Base-by-base conservation (phyloP, 1,140 invertebrate species). In the Drosophila malerkotliana region DNA sequence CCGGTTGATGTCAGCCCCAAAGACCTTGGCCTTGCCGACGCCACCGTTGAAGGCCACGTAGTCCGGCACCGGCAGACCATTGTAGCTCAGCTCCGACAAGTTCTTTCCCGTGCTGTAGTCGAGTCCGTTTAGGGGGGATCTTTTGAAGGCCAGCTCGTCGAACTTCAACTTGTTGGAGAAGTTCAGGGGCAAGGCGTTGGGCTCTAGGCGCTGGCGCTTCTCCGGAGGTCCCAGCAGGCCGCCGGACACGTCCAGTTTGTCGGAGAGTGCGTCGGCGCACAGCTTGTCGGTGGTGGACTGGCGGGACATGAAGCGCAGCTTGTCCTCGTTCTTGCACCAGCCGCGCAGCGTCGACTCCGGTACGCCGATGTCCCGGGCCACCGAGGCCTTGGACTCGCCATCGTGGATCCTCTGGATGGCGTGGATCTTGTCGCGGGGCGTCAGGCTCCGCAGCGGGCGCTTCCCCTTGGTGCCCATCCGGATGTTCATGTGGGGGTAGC, bases 251-350 rank as follows among this genome's bases (percentile, higher is more conserved):
- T 88, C 81, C 45, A 92, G 55, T 58, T 92, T 91, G 34, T 91
- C 90, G 1, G 53, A 68, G 21, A 92, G 37, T n/a, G 80, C 63
- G 57, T 90, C 87, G 47, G 76, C 75, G 59, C 84, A 85, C 24
- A 91, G 73, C 57, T 91, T 95, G 58, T 95, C 94, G 0, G 94
- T 94, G 1, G 94, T 93, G 4, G 95, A 95, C 61, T 95, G 94
- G 9, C 94, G 92, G 0, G 95, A 94, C 93, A 96, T 95, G 49
- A 94, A 94, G 1, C 94, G 93, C 1, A 97, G 93, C 79, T 96
- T 97, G 63, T 95, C 94, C 80, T 96, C 95, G 72, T 96, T 96
- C 84, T 97, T 97, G 92, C 96, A 97, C 96, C 96, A 97, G 15
- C 96, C 96, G 0, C 96, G 93, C 1, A 97, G 91, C 0, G 96